Evolutionary conservation across 2,113 vertebrate species (phyloP).

Genomic region (Apistogramma diplotaenia): DNA sequence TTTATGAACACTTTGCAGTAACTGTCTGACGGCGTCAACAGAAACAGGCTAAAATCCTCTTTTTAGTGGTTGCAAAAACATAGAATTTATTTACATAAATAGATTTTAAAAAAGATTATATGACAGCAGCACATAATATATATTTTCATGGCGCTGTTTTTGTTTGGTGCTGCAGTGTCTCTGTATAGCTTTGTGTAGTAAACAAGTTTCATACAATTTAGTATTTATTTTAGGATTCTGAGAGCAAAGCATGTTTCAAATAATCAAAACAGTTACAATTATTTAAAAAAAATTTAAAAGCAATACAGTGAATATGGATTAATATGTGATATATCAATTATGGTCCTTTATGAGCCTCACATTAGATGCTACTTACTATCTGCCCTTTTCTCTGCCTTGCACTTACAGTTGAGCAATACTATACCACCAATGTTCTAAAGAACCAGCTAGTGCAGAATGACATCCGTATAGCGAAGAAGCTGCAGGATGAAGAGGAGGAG

Average conservation of each 20-base stretch:
- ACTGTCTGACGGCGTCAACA: not conserved
- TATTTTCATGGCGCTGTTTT: not conserved
- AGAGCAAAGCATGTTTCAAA: not conserved
- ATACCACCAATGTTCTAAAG: slow-evolving; percentile 77
- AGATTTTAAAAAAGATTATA: not conserved
- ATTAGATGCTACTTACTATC: not conserved
- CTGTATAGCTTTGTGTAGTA: not conserved
- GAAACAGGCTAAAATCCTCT: not conserved
- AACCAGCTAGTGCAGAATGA: slow-evolving; percentile 79
- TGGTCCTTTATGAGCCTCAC: not conserved
- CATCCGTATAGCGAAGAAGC: slow-evolving; percentile 69
- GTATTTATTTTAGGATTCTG: not conserved
- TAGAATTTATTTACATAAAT: not conserved
- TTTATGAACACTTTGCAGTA: not conserved
- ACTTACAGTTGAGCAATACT: slow-evolving; percentile 75
- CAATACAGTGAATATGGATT: not conserved
- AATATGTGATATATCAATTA: not conserved
- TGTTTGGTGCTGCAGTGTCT: not conserved
- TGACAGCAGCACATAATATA: not conserved
- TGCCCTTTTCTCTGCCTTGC: not conserved
- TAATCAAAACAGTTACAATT: not conserved
- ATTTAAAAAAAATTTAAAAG: not conserved
- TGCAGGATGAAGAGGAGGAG: slow-evolving; percentile 78
- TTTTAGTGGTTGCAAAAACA: not conserved
- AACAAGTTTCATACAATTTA: not conserved